Evolutionary conservation across 2,113 vertebrate genomes (phyloP).

Genomic region (Nothocercus nigrocapillus): DNA sequence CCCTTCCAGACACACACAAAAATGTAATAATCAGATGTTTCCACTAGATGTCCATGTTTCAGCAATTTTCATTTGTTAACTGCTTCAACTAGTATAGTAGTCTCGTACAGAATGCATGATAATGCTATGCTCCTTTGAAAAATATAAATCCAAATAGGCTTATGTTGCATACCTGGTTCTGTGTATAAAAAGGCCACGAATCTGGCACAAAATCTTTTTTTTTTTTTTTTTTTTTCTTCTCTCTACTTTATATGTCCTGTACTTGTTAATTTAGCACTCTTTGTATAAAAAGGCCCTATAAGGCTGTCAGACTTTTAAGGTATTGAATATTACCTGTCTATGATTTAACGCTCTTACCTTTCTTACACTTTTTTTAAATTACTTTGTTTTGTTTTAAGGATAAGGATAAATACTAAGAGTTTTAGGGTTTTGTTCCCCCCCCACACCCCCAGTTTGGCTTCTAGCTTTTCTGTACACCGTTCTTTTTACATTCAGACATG

Average conservation of each 20-base stretch:
- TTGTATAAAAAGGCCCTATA: neutral
- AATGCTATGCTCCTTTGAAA: neutral
- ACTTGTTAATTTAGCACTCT: neutral
- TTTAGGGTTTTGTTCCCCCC: neutral
- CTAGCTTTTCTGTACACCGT: neutral
- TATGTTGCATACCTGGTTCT: neutral
- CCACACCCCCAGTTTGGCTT: neutral
- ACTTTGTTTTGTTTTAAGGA: neutral
- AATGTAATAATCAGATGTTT: neutral
- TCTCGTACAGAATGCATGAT: neutral
- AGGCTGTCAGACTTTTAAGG: neutral
- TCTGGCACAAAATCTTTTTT: neutral
- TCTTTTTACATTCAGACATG: neutral
- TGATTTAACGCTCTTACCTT: neutral
- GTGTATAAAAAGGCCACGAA: neutral
- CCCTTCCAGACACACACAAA: too few species aligned
- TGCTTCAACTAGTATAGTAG: neutral
- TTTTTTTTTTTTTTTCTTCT: too few species aligned
- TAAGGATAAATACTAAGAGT: neutral
- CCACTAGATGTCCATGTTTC: conserved; percentile 78
- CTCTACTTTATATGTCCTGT: neutral
- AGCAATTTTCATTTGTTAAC: conserved; percentile 48
- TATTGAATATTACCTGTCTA: neutral
- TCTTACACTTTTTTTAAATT: neutral
- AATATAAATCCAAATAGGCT: neutral